Evolutionary conservation across 1,140 invertebrate genomes (phyloP), one percentile per base, ranked within the genome.

Genomic region (Halesus radiatus): DNA sequence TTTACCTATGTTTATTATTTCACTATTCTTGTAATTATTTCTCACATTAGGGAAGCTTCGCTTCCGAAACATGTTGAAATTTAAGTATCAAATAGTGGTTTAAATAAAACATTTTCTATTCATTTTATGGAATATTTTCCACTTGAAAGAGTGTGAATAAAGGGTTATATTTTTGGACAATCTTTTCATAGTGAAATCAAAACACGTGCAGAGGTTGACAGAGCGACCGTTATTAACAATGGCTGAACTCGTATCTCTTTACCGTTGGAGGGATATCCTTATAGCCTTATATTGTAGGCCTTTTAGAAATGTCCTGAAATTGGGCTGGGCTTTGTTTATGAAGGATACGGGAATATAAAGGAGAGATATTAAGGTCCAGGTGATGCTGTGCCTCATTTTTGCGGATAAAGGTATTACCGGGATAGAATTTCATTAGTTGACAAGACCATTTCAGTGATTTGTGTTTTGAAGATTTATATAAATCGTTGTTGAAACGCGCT

Each of bases 331-430:
- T 70, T 70, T 70, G 66, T 70, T 70, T 70, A 70, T 70, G 66
- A 45, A 20, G 66, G 66, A 70, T 70, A 70, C 45, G 66, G 22
- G 37, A 45, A 10, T 45, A 70, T 70, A 20, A 70, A 70, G 32
- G 66, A 70, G 66, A 52, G 10, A 70, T 70, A 70, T 70, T 70
- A 70, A 50, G 66, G 66, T 70, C 7, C 37, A 70, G 66, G 66
- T 70, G 66, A 50, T 13, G n/a, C 18, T 16, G 23, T 66, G 62
- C 10, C 16, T 66, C 29, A 66, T 66, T 66, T 66, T 60, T n/a
- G 13, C 22, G 22, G 26, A 32, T 32, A 32, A 66, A 66, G 62
- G 62, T 29, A 66, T 26, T 66, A 66, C 62, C 26, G 16, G 8
- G 62, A 66, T 32, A 66, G 23, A 66, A 66, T 32, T 66, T 66